Conservation (phyloP, 2,888 invertebrate genomes). For the Cantharis rustica region DNA sequence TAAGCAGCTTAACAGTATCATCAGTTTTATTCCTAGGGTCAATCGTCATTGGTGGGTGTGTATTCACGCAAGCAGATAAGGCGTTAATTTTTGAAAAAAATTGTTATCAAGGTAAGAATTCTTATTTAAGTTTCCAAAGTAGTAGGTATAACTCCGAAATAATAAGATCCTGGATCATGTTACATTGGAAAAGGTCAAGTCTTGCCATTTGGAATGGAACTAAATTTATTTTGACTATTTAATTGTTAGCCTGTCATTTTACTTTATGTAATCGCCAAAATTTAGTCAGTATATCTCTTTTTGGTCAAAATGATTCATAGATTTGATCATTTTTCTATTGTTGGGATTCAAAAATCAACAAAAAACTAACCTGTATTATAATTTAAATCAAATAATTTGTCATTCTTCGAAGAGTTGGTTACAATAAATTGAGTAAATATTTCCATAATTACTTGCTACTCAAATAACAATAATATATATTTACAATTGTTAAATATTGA, state of each 20-base stretch:
- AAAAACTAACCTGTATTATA: not conserved
- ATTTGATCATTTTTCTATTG: not conserved
- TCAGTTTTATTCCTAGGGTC: not conserved
- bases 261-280: not conserved
- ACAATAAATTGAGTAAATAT: not conserved
- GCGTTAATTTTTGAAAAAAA: not conserved
- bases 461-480: not conserved
- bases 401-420: not conserved
- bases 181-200: not conserved
- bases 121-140: not conserved
- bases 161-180: not conserved
- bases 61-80: not conserved
- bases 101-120: constrained; percentile 3
- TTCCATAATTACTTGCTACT: not conserved
- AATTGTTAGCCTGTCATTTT: not conserved
- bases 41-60: constrained; percentile 2
- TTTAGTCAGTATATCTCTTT: not conserved
- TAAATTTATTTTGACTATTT: not conserved
- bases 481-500: not conserved
- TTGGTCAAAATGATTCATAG: not conserved
- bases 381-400: not conserved
- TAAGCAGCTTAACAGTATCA: not conserved
- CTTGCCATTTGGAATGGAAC: not conserved
- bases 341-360: not conserved
- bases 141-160: not conserved